phyloP scores from a whole-genome alignment of 2,113 vertebrate genomes.

The Chascanopsetta lugubris region DNA sequence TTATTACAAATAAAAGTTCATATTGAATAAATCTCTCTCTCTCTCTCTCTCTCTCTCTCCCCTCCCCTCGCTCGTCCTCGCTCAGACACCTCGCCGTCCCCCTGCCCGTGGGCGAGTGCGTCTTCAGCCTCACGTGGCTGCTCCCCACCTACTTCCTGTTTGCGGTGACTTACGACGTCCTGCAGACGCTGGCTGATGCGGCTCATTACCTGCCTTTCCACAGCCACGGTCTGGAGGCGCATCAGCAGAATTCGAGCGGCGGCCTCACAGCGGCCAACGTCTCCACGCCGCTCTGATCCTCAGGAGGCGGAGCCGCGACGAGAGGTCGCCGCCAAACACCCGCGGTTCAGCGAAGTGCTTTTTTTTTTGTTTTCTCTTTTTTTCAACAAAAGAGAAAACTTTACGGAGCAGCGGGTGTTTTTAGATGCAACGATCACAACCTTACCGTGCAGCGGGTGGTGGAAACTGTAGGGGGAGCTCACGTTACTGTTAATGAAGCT shows the following conservation, averaged over 20 bases:
- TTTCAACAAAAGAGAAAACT: background rate
- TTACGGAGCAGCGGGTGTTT: background rate
- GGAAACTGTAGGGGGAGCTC: no score
- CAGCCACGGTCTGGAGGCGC: constrained; percentile 20
- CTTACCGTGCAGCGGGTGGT: background rate
- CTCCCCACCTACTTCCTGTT: constrained; percentile 81
- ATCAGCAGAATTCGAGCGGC: constrained; percentile 18
- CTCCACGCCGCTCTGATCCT: constrained; percentile 43
- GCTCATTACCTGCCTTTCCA: constrained; percentile 50
- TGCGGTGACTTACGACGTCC: constrained; percentile 75
- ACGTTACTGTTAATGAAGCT: no score
- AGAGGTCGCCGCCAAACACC: constrained; percentile 25
- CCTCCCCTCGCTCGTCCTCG: background rate
- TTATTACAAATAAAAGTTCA: background rate
- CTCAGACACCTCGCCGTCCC: constrained; percentile 69
- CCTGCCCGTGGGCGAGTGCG: constrained; percentile 55
- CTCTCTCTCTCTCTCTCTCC: background rate
- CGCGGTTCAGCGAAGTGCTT: background rate
- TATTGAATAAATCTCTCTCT: background rate
- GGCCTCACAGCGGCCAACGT: constrained; percentile 24
- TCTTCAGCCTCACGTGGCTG: constrained; percentile 76
- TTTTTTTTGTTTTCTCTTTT: constrained; percentile 5
- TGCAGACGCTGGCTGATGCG: constrained; percentile 65
- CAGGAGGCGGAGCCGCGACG: background rate
- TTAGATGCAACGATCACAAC: background rate